Evolutionary conservation across 2,888 invertebrate species (phyloP).

Genomic region (Terebella lapidaria): DNA sequence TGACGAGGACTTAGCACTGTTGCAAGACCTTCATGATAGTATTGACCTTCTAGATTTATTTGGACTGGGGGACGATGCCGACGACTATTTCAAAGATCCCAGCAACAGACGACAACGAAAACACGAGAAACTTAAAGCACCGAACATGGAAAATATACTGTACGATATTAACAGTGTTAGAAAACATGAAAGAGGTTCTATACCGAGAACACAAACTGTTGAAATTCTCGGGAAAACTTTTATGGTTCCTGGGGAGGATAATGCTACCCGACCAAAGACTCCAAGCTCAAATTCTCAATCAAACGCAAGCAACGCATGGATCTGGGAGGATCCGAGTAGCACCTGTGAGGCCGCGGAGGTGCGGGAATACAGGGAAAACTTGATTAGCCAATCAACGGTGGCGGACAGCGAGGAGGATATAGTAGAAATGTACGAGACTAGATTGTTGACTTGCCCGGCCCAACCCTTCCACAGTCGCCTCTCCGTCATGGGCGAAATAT

Average conservation of each 20-base stretch:
- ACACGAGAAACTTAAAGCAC: neutral
- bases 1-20: constrained; percentile 37
- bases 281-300: too few relatives aligned
- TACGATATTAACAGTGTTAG: too few relatives aligned
- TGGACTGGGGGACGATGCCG: constrained; percentile 7
- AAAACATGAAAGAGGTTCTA: too few relatives aligned
- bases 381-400: neutral
- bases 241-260: neutral
- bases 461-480: constrained; percentile 75
- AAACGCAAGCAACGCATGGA: neutral
- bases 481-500: constrained; percentile 76
- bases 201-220: neutral
- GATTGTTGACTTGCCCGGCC: constrained; percentile 67
- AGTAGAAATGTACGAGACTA: neutral
- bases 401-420: neutral
- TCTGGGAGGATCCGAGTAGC: neutral
- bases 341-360: neutral
- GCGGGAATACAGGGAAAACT: neutral
- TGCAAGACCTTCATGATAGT: constrained; percentile 47
- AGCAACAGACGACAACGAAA: neutral
- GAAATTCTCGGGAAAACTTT: neutral
- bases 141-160: neutral
- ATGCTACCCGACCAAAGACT: too few relatives aligned
- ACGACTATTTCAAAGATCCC: neutral
- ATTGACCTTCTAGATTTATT: constrained; percentile 48